These are phyloP conservation scores for Myripristis murdjan DNA, from an alignment of 2,797 vertebrate genomes.

Conservation along the genomic window DNA sequence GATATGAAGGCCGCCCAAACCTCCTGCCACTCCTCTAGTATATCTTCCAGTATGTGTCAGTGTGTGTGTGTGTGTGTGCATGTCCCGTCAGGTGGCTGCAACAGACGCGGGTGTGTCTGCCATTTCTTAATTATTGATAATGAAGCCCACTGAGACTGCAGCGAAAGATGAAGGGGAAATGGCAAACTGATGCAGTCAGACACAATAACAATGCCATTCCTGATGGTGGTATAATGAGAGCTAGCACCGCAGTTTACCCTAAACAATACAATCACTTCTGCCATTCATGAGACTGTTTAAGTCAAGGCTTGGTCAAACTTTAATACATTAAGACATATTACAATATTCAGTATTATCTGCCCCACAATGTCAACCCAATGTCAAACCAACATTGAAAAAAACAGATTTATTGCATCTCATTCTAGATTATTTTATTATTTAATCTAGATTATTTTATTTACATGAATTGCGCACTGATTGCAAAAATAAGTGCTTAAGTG, in stretches of 20 bases:
- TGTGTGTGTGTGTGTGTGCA: not conserved
- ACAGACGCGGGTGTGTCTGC: slow-evolving; percentile 68
- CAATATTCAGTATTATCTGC: no score
- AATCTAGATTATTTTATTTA: no score
- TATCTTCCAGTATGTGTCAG: not conserved
- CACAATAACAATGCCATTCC: slow-evolving; percentile 72
- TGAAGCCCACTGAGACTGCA: slow-evolving; percentile 72
- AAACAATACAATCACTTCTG: slow-evolving; percentile 46
- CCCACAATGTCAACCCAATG: no score
- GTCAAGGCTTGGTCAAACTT: no score
- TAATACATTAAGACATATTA: no score
- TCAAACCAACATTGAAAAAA: no score
- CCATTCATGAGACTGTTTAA: no score
- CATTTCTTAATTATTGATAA: slow-evolving; percentile 87
- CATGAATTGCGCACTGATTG: no score
- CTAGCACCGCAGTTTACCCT: slow-evolving; percentile 62
- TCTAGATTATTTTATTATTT: no score
- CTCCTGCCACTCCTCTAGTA: slow-evolving; percentile 56
- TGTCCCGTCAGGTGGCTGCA: slow-evolving; percentile 65
- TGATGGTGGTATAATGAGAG: slow-evolving; percentile 66
- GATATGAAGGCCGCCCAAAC: slow-evolving; percentile 59
- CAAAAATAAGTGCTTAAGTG: no score
- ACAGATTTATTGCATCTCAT: no score
- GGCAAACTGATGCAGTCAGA: slow-evolving; percentile 75
- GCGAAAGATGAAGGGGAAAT: slow-evolving; percentile 76